Evolutionary conservation across 35 echinoderm and acorn worm genomes (phyloP).

Genomic region (Stichopus chloronotus): DNA sequence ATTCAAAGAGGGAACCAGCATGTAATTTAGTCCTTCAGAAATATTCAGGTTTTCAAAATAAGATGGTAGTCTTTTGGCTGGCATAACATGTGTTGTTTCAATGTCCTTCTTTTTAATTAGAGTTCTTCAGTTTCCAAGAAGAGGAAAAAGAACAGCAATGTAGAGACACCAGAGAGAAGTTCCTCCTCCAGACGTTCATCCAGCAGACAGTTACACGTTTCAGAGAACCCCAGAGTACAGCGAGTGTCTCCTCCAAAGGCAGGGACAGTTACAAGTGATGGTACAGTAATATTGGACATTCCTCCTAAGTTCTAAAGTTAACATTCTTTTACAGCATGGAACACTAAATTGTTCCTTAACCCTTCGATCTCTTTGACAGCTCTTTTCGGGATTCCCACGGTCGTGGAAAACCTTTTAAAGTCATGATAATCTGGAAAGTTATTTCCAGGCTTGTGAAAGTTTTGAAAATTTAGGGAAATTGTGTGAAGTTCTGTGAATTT

Average conservation of each 20-base stretch:
- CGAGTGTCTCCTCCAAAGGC: neutral
- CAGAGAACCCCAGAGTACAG: neutral
- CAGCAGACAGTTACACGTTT: constrained; percentile 18
- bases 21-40: too few relatives aligned
- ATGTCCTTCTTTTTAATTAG: too few relatives aligned
- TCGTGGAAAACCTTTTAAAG: neutral
- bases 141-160: constrained; percentile 22
- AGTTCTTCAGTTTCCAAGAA: neutral
- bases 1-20: too few relatives aligned
- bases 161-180: constrained; percentile 15
- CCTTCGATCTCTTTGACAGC: neutral
- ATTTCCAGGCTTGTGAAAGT: too few relatives aligned
- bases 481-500: too few relatives aligned
- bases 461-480: too few relatives aligned
- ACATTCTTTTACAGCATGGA: neutral
- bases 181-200: neutral
- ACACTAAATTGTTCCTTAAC: neutral
- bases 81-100: too few relatives aligned
- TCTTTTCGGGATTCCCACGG: neutral
- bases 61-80: too few relatives aligned
- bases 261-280: neutral
- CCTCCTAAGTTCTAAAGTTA: neutral
- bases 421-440: neutral
- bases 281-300: neutral
- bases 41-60: too few relatives aligned